phyloP scores from a whole-genome alignment of 2,797 vertebrate species.

The Vultur gryphus region DNA sequence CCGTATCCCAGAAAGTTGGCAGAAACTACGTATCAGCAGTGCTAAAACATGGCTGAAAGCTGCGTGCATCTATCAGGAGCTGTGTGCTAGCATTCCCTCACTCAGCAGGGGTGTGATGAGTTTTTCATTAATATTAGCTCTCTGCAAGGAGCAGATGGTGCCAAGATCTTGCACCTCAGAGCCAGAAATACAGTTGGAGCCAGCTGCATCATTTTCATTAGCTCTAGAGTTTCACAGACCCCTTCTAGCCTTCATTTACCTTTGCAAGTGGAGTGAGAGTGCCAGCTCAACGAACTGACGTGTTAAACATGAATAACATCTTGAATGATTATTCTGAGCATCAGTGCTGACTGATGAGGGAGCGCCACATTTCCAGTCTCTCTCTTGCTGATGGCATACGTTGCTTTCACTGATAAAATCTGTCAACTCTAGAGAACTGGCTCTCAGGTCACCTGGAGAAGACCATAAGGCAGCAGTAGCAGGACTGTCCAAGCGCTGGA shows the following conservation, averaged over 20 bases:
- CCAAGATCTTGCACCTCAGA: constrained; percentile 1
- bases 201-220: constrained; percentile 26
- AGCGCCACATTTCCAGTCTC: background rate
- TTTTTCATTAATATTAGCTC: constrained; percentile 48
- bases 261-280: background rate
- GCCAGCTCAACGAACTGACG: constrained; percentile 33
- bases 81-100: background rate
- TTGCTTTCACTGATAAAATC: background rate
- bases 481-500: background rate
- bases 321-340: constrained; percentile 25
- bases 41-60: background rate
- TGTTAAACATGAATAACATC: background rate
- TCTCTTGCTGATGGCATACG: background rate
- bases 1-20: background rate
- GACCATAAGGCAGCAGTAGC: background rate
- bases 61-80: background rate
- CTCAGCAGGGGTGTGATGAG: constrained; percentile 35
- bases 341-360: constrained; percentile 2
- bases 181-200: constrained; percentile 21
- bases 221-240: background rate
- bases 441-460: background rate
- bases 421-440: background rate
- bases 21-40: background rate
- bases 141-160: constrained; percentile 42
- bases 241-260: constrained; percentile 31